Conservation (phyloP, 1,140 invertebrate genomes). For the Adoxophyes honmai region DNA sequence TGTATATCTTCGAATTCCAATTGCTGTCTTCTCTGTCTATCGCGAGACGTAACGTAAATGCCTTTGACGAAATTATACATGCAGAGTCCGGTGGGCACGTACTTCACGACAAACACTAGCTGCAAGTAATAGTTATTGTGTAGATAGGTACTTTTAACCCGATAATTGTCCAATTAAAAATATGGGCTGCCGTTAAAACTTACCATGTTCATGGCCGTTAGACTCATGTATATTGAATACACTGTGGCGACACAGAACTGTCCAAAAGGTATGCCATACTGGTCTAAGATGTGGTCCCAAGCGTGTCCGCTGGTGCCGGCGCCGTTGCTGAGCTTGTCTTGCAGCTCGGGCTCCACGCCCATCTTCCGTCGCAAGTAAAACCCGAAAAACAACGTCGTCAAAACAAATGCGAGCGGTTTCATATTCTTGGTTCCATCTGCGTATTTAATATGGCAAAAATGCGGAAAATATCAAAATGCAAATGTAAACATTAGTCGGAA, state of each 20-base stretch:
- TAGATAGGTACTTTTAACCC: too few relatives aligned
- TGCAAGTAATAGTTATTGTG: constrained; percentile 26
- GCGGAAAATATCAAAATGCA: background rate
- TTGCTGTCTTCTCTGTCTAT: constrained; percentile 43
- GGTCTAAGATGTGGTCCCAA: constrained; percentile 35
- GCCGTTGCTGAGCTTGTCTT: constrained; percentile 26
- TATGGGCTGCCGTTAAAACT: too few relatives aligned
- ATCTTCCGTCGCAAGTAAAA: constrained; percentile 21
- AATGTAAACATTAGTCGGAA: constrained; percentile 15
- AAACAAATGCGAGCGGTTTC: constrained; percentile 22
- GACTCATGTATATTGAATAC: constrained; percentile 38
- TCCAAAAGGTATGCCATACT: constrained; percentile 33
- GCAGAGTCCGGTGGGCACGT: constrained; percentile 48
- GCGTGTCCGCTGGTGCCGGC: constrained; percentile 23
- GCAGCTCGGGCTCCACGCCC: background rate
- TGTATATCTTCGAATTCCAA: constrained; percentile 56
- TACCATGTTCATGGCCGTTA: constrained; percentile 51
- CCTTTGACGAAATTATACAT: constrained; percentile 50
- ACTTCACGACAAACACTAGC: constrained; percentile 58
- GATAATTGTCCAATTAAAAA: too few relatives aligned
- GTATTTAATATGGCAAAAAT: constrained; percentile 19
- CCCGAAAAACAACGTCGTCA: constrained; percentile 20
- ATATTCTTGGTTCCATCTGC: constrained; percentile 19
- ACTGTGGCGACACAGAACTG: constrained; percentile 37
- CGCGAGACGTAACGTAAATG: constrained; percentile 40